These are phyloP conservation scores for Drosophila nigromelanica DNA, from an alignment of 1,140 invertebrate species.

Conservation along the genomic window DNA sequence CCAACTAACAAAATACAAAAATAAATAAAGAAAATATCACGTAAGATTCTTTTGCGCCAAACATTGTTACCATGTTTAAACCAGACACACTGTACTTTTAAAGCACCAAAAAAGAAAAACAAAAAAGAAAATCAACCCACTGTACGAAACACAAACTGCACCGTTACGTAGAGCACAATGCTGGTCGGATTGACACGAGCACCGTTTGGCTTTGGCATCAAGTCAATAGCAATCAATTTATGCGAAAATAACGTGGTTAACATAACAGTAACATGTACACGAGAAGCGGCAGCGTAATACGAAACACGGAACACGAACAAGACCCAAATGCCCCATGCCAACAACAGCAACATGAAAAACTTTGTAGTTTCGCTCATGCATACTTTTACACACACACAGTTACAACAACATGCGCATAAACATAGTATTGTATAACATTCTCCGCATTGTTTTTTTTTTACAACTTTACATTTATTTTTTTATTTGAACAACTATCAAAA, in stretches of 20 bases:
- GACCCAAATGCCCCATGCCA: slow-evolving; percentile 32
- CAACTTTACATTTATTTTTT: slow-evolving; percentile 1
- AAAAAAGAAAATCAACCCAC: slow-evolving; percentile 2
- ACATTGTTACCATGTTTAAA: background rate
- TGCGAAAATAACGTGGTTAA: slow-evolving; percentile 65
- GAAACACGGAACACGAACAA: slow-evolving; percentile 28
- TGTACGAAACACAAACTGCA: slow-evolving; percentile 14
- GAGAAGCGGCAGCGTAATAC: slow-evolving; percentile 32
- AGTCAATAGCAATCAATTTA: slow-evolving; percentile 69
- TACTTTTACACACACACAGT: slow-evolving; percentile 37
- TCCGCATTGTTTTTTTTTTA: slow-evolving; percentile 11
- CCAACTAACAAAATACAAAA: slow-evolving; percentile 16
- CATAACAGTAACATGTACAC: slow-evolving; percentile 41
- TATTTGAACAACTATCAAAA: background rate
- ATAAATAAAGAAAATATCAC: background rate
- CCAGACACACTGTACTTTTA: slow-evolving; percentile 12
- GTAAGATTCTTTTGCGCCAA: slow-evolving; percentile 2
- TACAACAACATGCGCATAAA: slow-evolving; percentile 22
- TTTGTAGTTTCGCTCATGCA: slow-evolving; percentile 30
- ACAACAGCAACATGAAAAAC: slow-evolving; percentile 37
- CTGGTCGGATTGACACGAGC: slow-evolving; percentile 51
- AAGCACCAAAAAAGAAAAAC: slow-evolving; percentile 5
- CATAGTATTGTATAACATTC: slow-evolving; percentile 4
- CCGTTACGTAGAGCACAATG: slow-evolving; percentile 35
- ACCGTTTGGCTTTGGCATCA: slow-evolving; percentile 66